Percentiles rank a stretch among this genome's conserved stretches.
phyloP scores from a whole-genome alignment of 2,888 invertebrate genomes.

The Atherix ibis region DNA sequence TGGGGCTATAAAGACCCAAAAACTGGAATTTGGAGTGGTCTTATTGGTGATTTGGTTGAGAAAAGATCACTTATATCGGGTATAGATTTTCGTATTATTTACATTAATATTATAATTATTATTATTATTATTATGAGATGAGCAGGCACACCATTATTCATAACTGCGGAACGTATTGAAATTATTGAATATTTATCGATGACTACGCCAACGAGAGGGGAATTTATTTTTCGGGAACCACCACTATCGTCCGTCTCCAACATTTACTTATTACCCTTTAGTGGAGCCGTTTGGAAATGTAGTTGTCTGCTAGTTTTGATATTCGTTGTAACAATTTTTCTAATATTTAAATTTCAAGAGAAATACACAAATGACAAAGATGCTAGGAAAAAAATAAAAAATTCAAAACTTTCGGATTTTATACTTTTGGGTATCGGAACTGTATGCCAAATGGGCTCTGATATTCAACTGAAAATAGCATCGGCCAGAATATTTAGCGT shows the following conservation, averaged over 20 bases:
- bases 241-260: too few relatives aligned
- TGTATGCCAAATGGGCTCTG: slow-evolving; percentile 43
- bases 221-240: too few relatives aligned
- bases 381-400: not conserved
- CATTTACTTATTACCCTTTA: slow-evolving; percentile 49
- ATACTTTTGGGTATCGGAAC: slow-evolving; percentile 40
- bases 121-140: too few relatives aligned
- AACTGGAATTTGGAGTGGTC: slow-evolving; percentile 42
- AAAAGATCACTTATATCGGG: slow-evolving; percentile 42
- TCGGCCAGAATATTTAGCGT: slow-evolving; percentile 21
- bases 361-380: not conserved
- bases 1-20: slow-evolving; percentile 43
- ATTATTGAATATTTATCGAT: slow-evolving; percentile 39
- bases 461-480: slow-evolving; percentile 33
- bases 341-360: slow-evolving; percentile 4
- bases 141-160: slow-evolving; percentile 31
- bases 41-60: slow-evolving; percentile 42
- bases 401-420: slow-evolving; percentile 28
- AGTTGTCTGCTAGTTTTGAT: slow-evolving; percentile 34
- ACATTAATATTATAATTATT: not conserved
- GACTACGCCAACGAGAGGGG: slow-evolving; percentile 39
- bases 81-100: not conserved
- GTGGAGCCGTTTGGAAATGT: slow-evolving; percentile 44
- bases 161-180: slow-evolving; percentile 22
- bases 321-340: slow-evolving; percentile 6